phyloP scores from a whole-genome alignment of 2,113 vertebrate species.

The Heptranchias perlo region DNA sequence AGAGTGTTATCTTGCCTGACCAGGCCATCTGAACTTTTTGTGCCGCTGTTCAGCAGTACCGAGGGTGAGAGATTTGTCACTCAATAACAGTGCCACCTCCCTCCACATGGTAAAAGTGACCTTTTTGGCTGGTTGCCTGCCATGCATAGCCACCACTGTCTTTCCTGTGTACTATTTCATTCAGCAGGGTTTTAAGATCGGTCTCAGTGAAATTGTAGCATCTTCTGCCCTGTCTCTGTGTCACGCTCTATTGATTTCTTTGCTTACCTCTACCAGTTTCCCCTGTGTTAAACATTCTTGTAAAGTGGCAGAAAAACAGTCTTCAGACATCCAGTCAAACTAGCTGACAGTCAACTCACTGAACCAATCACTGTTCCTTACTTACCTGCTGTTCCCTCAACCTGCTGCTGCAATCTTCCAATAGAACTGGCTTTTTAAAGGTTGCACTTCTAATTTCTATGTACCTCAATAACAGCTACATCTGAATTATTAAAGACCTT shows the following conservation, averaged over 20 bases:
- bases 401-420: background rate
- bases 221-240: background rate
- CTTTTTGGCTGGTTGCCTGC: background rate
- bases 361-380: background rate
- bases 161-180: background rate
- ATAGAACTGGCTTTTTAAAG: background rate
- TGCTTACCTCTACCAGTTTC: background rate
- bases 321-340: background rate
- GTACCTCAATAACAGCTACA: background rate
- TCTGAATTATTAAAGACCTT: background rate
- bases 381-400: background rate
- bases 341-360: background rate
- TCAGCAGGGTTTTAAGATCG: background rate
- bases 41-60: background rate
- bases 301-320: background rate
- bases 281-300: background rate
- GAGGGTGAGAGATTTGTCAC: background rate
- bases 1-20: background rate
- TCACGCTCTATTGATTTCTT: background rate
- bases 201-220: background rate
- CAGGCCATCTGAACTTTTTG: background rate
- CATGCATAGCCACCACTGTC: background rate
- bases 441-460: background rate
- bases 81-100: background rate
- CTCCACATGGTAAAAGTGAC: background rate